Base-by-base conservation (phyloP, 2,797 vertebrate genomes). In the Potorous gilbertii region DNA sequence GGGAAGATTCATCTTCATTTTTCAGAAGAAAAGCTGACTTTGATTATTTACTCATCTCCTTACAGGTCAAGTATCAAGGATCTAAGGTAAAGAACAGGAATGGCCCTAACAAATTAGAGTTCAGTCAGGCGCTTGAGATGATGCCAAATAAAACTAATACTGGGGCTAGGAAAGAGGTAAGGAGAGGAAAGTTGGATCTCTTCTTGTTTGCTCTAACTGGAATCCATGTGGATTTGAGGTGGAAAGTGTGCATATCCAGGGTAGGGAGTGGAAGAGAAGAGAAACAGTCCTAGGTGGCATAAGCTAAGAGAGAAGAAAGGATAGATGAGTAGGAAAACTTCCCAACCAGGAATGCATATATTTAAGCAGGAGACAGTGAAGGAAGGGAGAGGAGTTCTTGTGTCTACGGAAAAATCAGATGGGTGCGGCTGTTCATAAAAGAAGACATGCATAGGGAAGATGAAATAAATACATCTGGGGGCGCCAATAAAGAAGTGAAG, bases 271-370 rank as follows among this genome's bases (percentile, higher is more conserved):
- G 74, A 3, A 3, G 50, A 95, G 46, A 27, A 90, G 62, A 93
- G 87, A 92, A 57, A 54, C 34, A n/a, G 24, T 95, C 91, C 92
- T 93, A 92, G 92, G 24, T 16, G 93, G 29, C 93, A 52, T 2
- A 21, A 96, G 90, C 74, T 81, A 91, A 90, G 0, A 96, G 90
- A 66, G 93, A 93, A 96, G 62, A 31, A 91, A 97, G 90, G 40
- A 81, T 18, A 57, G 11, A 55, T 54, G 92, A 54, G 54, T 74
- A 92, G 94, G 94, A 95, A 94, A 13, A 96, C 21, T 46, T 87
- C 18, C 56, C 56, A 94, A 91, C 21, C 24, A 91, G 66, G 24
- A 81, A 52, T 52, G 28, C 14, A 93, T 28, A 55, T 9, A 59
- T 59, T 59, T 59, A 59, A 21, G n/a, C 8, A 46, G 6, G n/a